Evolutionary conservation across 2,797 vertebrate genomes (phyloP).

Genomic region (Paedocypris micromegethes): DNA sequence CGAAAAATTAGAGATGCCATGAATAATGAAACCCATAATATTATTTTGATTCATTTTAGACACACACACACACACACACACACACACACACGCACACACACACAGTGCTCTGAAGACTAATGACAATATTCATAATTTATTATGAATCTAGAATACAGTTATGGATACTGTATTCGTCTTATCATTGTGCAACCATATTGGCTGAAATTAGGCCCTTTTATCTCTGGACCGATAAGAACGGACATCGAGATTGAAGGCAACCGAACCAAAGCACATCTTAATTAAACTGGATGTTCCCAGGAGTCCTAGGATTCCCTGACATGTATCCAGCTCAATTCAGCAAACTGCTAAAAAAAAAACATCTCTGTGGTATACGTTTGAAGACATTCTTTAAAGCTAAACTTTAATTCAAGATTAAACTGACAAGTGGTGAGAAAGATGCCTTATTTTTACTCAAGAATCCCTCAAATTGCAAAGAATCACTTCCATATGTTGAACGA

Average conservation of each 20-base stretch:
- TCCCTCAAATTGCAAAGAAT: too few species aligned
- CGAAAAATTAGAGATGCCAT: too few species aligned
- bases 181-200: slow-evolving; percentile 1
- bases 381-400: background rate
- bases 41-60: too few species aligned
- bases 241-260: slow-evolving; percentile 48
- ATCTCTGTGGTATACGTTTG: background rate
- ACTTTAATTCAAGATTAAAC: background rate
- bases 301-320: slow-evolving; percentile 53
- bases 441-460: too few species aligned
- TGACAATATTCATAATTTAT: background rate
- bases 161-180: background rate
- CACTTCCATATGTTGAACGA: too few species aligned
- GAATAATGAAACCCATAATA: too few species aligned
- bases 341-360: background rate
- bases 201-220: slow-evolving; percentile 15
- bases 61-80: too few species aligned
- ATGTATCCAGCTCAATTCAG: slow-evolving; percentile 44
- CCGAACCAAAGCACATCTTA: slow-evolving; percentile 59
- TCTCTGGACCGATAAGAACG: slow-evolving; percentile 39
- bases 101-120: background rate
- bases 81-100: too few species aligned
- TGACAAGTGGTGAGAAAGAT: too few species aligned
- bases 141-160: too few species aligned
- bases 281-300: slow-evolving; percentile 58